These are phyloP conservation scores for Erebia ligea DNA, from an alignment of 2,888 invertebrate genomes.

Conservation along the genomic window DNA sequence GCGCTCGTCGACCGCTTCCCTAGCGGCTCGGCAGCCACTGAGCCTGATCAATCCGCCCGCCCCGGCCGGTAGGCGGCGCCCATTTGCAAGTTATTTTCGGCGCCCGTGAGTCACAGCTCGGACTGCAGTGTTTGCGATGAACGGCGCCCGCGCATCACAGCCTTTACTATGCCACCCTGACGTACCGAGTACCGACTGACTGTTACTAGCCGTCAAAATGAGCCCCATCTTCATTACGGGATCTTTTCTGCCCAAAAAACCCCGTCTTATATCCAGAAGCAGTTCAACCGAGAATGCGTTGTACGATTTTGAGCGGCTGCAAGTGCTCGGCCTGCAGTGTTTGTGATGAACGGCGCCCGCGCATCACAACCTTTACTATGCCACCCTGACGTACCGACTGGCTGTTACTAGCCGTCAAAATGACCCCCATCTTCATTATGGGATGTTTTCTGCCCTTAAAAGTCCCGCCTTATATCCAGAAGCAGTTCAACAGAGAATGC, in stretches of 20 bases:
- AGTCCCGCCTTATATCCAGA: not conserved
- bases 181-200: conserved; percentile 21
- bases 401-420: conserved; percentile 13
- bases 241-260: too few relatives aligned
- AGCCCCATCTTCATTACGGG: not conserved
- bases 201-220: conserved; percentile 13
- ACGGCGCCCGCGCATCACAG: conserved; percentile 75
- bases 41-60: conserved; percentile 75
- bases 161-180: conserved; percentile 62
- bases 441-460: too few relatives aligned
- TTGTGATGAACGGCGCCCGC: conserved; percentile 68
- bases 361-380: conserved; percentile 67
- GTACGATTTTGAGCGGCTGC: too few relatives aligned
- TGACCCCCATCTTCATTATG: not conserved
- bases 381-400: too few relatives aligned
- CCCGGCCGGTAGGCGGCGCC: conserved; percentile 82
- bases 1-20: conserved; percentile 72
- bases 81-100: conserved; percentile 77
- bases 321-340: conserved; percentile 58
- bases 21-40: conserved; percentile 80
- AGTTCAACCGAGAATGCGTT: too few relatives aligned
- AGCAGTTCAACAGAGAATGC: not conserved
- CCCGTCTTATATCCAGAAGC: not conserved
- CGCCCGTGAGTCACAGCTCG: conserved; percentile 76
- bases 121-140: conserved; percentile 59